Evolutionary conservation across 2,888 invertebrate genomes (phyloP), one percentile per base, ranked within the genome.

Genomic region (Aporophyla nigra): DNA sequence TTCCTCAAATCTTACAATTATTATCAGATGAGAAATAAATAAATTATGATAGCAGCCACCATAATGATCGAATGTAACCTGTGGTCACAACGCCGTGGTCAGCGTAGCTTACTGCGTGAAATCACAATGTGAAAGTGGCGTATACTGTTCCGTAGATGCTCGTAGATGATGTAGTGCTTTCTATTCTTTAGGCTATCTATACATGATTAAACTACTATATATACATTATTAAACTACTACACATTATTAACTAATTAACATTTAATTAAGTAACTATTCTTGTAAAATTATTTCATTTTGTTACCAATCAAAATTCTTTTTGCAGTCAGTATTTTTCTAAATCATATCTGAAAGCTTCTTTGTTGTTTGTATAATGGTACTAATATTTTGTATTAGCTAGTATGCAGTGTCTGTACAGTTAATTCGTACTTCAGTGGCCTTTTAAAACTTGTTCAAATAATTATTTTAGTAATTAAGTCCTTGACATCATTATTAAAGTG

Each of bases 121-220:
- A 84, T 71, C 80, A 79, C 67, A 82, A 88, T 84, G 87, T 81
- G 86, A 86, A 86, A 86, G 86, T 78, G 49, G 67, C 74, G 61
- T 74, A 79, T 79, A 76, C 76, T 83, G 80, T 83, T 78, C 74
- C 69, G 12, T 56, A 14, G 68, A 74, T 63, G 75, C 27, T 70
- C 63, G 56, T 62, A 76, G 58, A 79, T 67, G 65, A 33, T 63
- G 65, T 78, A 72, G 74, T 80, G 78, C 82, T 86, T 84, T 84
- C 86, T 76, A 80, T 82, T 78, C 56, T 79, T 76, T 56, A 71
- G 53, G 6, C n/a, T 63, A 71, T 58, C 16, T 46, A 33, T 49
- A 54, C 16, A 70, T 62, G 46, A 54, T 62, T 71, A 49, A n/a
- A 58, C 68, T 33, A 16, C 19, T 16, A 67, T 33, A 33, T 49